These are phyloP conservation scores for Heterotis niloticus DNA, from an alignment of 2,113 vertebrate genomes.

Conservation along the genomic window DNA sequence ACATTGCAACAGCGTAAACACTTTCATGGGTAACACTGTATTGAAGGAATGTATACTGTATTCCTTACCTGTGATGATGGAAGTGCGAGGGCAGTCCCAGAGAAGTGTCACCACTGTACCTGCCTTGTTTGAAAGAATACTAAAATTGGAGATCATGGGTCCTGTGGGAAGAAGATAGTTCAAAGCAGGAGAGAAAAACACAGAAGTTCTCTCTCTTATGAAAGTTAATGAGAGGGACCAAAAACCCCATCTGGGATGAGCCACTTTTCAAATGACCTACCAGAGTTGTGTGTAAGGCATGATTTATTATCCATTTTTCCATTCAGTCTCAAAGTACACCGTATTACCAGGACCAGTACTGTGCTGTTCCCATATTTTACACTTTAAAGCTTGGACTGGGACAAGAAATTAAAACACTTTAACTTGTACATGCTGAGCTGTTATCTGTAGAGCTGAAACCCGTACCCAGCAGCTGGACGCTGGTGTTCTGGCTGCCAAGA, in stretches of 20 bases:
- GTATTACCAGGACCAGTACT: neutral
- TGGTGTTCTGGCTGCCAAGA: constrained; percentile 39
- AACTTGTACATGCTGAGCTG: neutral
- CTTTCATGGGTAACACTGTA: neutral
- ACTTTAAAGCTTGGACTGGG: neutral
- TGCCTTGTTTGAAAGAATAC: constrained; percentile 46
- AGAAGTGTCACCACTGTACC: constrained; percentile 52
- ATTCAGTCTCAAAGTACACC: neutral
- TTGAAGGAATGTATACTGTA: neutral
- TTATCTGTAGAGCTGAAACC: neutral
- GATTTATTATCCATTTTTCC: neutral
- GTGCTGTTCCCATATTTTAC: neutral
- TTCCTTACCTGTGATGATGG: constrained; percentile 57
- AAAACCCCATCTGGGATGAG: too few relatives aligned
- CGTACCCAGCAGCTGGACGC: constrained; percentile 46
- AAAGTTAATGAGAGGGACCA: too few relatives aligned
- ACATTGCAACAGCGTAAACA: neutral
- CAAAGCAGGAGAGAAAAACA: neutral
- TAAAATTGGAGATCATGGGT: constrained; percentile 54
- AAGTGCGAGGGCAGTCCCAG: constrained; percentile 56
- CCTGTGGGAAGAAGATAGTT: constrained; percentile 42
- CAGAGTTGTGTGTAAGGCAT: neutral
- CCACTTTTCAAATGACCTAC: neutral
- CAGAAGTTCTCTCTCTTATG: too few relatives aligned
- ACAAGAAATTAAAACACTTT: neutral